phyloP scores from a whole-genome alignment of 2,888 invertebrate species.

The Papilio gigon region DNA sequence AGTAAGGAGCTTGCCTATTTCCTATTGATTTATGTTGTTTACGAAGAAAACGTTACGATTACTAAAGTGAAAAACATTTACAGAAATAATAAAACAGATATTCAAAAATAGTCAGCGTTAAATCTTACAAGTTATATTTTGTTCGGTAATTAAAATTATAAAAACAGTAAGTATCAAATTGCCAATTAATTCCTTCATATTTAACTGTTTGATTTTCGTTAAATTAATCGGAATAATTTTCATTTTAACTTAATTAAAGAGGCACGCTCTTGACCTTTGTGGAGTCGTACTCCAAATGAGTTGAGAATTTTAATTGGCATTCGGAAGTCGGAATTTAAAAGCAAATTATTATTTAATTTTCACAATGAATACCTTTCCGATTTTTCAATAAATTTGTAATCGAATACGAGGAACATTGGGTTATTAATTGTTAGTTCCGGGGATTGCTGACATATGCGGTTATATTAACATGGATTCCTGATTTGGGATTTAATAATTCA shows the following conservation, averaged over 20 bases:
- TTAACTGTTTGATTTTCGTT: background rate
- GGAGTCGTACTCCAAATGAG: conserved; percentile 14
- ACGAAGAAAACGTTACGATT: background rate
- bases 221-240: conserved; percentile 13
- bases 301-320: conserved; percentile 24
- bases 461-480: background rate
- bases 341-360: background rate
- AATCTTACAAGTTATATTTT: background rate
- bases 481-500: conserved; percentile 40
- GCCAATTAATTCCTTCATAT: background rate
- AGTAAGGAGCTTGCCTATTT: background rate
- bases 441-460: background rate
- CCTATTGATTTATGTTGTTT: background rate
- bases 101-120: background rate
- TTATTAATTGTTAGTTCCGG: background rate
- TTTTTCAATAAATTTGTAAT: background rate
- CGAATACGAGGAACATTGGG: background rate
- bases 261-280: conserved; percentile 15
- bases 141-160: too few relatives aligned
- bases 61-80: background rate
- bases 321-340: conserved; percentile 28
- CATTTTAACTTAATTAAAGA: conserved; percentile 7
- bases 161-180: too few relatives aligned
- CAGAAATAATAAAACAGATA: background rate
- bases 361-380: background rate